Conservation (phyloP, 2,113 vertebrate species). For the Boleophthalmus pectinirostris region DNA sequence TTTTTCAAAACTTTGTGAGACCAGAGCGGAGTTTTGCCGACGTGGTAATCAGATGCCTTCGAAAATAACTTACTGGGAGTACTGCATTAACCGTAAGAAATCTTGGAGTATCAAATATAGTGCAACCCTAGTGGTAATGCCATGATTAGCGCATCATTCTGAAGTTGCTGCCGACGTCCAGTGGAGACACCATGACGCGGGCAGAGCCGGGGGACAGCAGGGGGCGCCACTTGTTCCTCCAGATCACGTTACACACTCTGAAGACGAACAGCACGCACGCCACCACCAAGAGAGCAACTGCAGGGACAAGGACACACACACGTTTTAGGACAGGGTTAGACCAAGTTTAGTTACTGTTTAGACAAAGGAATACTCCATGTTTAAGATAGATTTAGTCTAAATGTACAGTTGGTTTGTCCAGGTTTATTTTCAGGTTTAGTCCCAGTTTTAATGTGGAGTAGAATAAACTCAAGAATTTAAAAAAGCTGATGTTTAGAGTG, state of each 20-base stretch:
- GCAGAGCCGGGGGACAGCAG: constrained; percentile 54
- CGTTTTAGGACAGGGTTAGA: neutral
- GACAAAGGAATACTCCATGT: no score
- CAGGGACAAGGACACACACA: neutral
- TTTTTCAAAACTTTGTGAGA: no score
- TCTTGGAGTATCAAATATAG: neutral
- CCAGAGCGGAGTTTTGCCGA: no score
- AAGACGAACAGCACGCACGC: constrained; percentile 55
- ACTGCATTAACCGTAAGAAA: neutral
- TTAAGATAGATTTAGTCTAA: neutral
- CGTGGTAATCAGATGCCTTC: no score
- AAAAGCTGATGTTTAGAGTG: no score
- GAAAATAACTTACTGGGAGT: no score
- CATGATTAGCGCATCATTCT: constrained; percentile 40
- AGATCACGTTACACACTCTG: constrained; percentile 51
- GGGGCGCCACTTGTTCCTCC: constrained; percentile 57
- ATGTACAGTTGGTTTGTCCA: neutral
- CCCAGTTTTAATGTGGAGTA: no score
- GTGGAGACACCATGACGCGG: constrained; percentile 51
- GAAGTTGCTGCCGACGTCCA: constrained; percentile 42
- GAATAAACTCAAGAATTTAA: no score
- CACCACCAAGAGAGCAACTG: constrained; percentile 59
- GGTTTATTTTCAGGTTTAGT: no score
- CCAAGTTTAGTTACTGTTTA: neutral
- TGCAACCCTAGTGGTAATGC: neutral